Base-by-base conservation (phyloP, 2,113 vertebrate genomes). In the Puma concolor region DNA sequence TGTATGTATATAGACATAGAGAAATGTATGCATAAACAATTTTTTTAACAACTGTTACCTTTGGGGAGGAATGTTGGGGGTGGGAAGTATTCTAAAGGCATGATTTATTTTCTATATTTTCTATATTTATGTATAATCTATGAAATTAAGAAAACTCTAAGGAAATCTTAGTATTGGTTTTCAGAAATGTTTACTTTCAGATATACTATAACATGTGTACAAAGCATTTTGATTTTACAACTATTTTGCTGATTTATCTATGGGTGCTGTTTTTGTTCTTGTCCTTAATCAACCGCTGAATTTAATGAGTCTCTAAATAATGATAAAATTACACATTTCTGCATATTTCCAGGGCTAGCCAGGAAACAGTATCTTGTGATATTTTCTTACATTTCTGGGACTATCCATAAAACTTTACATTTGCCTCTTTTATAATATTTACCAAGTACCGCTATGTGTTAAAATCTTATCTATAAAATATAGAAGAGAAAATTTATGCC, bases 301-400 rank as follows among this genome's bases (percentile, higher is more conserved):
- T 29, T 82, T 77, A 88, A 57, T 77, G 33, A 96, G 41, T 12
- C 25, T 92, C 27, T 81, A 94, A 92, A 87, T 81, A 54, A 83
- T 36, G n/a, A 83, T 36, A 64, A 44, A 86, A 64, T 15, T 36
- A n/a, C 8, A 41, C 3, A 57, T 71, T 76, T 96, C 69, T 94
- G 63, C 1, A 12, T 79, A 38, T 82, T 93, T 93, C 38, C 13
- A 81, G 38, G 80, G 33, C 33, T 63, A 83, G 21, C 29, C 44
- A 64, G 14, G 36, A 31, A 60, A 8, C 33, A 92, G 44, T 80
- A 88, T 92, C 31, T 64, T 44, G 27, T 87, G 81, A 67, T 82
- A 84, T 77, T 95, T 96, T 91, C 57, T 95, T n/a, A 77, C 21
- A 82, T 95, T 76, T 96, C 50, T 88, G 23, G 29, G 63, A 91